phyloP scores from a whole-genome alignment of 2,113 vertebrate species.

The Monarcha castaneiventris region DNA sequence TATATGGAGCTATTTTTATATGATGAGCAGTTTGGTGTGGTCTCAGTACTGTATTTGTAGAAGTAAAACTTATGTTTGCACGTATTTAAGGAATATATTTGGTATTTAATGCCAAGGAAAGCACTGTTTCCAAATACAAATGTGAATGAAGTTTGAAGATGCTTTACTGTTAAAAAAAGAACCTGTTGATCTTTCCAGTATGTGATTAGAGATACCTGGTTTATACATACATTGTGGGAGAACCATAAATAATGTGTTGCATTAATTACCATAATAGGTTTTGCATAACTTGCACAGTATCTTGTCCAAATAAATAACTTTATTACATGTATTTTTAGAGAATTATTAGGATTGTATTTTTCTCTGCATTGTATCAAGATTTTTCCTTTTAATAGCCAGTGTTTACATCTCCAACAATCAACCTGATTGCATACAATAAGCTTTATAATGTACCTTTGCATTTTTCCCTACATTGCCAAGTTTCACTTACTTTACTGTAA shows the following conservation, averaged over 20 bases:
- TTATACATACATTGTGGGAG: not conserved
- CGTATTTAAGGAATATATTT: slow-evolving; percentile 25
- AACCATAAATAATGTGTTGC: not conserved
- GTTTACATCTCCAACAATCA: not conserved
- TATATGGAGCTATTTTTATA: slow-evolving; percentile 24
- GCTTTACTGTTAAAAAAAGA: not conserved
- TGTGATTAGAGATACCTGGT: not conserved
- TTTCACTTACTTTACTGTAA: not conserved
- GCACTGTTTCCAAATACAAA: slow-evolving; percentile 39
- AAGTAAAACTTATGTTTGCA: slow-evolving; percentile 38
- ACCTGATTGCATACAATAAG: slow-evolving; percentile 10
- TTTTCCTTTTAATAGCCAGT: not conserved
- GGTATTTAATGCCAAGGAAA: slow-evolving; percentile 44
- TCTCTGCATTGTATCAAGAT: not conserved
- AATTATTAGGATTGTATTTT: slow-evolving; percentile 3
- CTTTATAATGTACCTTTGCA: not conserved
- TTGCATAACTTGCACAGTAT: slow-evolving; percentile 47
- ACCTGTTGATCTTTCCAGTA: not conserved
- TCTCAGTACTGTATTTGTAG: slow-evolving; percentile 35
- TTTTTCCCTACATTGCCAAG: slow-evolving; percentile 33
- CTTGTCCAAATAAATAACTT: slow-evolving; percentile 39
- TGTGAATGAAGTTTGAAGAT: slow-evolving; percentile 31
- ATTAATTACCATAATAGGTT: not conserved
- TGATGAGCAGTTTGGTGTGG: not conserved
- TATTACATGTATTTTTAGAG: slow-evolving; percentile 23